Percentiles rank a stretch among this genome's conserved stretches.
Evolutionary conservation across 2,888 invertebrate species (phyloP).

Genomic region (Ariolimax columbianus): DNA sequence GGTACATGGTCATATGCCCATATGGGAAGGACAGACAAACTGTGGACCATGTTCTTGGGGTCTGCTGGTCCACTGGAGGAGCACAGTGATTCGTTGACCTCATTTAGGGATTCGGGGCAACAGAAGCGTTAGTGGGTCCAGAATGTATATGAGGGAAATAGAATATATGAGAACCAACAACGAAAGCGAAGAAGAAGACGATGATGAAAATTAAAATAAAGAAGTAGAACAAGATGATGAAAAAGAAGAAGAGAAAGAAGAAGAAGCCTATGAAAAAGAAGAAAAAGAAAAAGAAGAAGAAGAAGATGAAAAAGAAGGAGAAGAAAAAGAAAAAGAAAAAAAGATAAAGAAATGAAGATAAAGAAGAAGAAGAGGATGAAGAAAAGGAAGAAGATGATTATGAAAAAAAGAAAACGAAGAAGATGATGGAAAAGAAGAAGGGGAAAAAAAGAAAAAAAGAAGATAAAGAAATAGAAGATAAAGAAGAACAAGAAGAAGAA

Average conservation of each 20-base stretch:
- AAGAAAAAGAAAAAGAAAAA: constrained; percentile 8
- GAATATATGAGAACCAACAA: not conserved
- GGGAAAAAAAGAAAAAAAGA: constrained; percentile 22
- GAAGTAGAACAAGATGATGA: not conserved
- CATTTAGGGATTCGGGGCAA: not conserved
- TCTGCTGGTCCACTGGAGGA: no score
- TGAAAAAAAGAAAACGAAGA: no score
- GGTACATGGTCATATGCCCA: no score
- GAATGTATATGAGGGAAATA: not conserved
- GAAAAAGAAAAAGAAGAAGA: constrained; percentile 36
- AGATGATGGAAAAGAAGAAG: no score
- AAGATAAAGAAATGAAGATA: constrained; percentile 1
- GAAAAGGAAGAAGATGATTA: no score
- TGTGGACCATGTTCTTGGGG: no score
- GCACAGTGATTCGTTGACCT: no score
- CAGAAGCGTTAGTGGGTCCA: not conserved
- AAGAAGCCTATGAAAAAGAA: not conserved
- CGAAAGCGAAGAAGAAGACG: not conserved
- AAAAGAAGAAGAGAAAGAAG: not conserved
- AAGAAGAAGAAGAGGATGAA: no score
- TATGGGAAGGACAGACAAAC: no score
- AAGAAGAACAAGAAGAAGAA: not conserved
- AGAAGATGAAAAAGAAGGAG: constrained; percentile 16
- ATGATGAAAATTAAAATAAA: no score
- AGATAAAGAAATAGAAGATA: not conserved